phyloP scores from a whole-genome alignment of 2,888 invertebrate genomes.

The Dynastes hyllus region DNA sequence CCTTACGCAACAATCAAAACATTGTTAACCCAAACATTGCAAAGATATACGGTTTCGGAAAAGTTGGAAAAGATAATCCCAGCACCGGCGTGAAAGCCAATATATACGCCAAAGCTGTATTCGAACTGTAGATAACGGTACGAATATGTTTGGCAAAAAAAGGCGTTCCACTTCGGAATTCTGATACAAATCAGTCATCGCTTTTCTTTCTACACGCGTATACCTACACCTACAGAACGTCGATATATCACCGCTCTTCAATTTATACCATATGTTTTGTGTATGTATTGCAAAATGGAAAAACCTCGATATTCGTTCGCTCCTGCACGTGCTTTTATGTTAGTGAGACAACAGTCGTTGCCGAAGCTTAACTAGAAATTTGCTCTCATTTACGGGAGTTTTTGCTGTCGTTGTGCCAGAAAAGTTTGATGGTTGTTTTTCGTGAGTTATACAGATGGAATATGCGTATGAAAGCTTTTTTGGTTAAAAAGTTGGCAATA shows the following conservation, averaged over 20 bases:
- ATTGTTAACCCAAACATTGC: too few species aligned
- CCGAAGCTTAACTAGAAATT: conserved; percentile 17
- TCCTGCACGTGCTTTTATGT: not conserved
- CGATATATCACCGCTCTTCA: conserved; percentile 13
- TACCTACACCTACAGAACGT: not conserved
- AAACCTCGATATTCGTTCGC: not conserved
- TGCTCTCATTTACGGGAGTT: not conserved
- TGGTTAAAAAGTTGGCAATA: not conserved
- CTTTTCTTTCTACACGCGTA: not conserved
- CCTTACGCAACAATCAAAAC: too few species aligned
- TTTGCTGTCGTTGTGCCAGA: not conserved
- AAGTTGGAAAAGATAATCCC: too few species aligned
- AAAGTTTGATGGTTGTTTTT: conserved; percentile 1
- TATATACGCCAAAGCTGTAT: not conserved
- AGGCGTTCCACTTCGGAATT: not conserved
- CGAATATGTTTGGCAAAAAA: not conserved
- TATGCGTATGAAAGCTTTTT: not conserved
- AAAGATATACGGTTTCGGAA: too few species aligned
- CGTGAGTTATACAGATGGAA: not conserved
- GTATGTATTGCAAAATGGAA: conserved; percentile 2
- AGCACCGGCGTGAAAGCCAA: not conserved
- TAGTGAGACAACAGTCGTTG: not conserved
- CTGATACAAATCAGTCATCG: conserved; percentile 18
- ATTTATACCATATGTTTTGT: not conserved
- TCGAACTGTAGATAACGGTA: conserved; percentile 8